Evolutionary conservation across 2,113 vertebrate species (phyloP).

Genomic region (Semnornis frantzii): DNA sequence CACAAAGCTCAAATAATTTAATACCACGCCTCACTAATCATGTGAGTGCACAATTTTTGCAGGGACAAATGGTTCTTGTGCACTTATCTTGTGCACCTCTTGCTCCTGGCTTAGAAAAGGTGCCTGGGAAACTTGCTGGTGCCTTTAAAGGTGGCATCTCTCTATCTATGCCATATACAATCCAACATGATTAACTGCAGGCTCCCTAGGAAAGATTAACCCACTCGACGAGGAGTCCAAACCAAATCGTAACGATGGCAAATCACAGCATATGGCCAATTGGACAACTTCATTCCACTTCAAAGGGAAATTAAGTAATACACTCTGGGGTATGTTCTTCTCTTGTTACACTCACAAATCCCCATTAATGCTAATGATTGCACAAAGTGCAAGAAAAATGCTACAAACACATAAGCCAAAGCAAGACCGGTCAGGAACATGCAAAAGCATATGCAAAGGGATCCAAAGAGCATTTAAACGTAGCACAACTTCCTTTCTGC

Average conservation of each 20-base stretch:
- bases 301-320: constrained; percentile 33
- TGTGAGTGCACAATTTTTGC: constrained; percentile 51
- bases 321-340: background rate
- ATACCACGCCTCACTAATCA: constrained; percentile 50
- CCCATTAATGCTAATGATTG: constrained; percentile 5
- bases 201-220: background rate
- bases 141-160: background rate
- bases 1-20: constrained; percentile 61
- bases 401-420: constrained; percentile 24
- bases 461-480: background rate
- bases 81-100: background rate
- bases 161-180: background rate
- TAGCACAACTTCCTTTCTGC: background rate
- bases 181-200: background rate
- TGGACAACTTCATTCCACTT: constrained; percentile 48
- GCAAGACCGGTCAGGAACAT: background rate
- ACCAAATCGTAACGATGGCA: background rate
- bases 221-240: background rate
- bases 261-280: background rate
- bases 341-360: background rate
- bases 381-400: background rate
- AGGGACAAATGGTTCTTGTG: constrained; percentile 16
- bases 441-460: background rate
- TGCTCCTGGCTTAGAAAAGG: constrained; percentile 3
- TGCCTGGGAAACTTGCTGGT: background rate